Evolutionary conservation across 1,140 invertebrate genomes (phyloP), one percentile per base, ranked within the genome.

Genomic region (Calephelis nemesis): DNA sequence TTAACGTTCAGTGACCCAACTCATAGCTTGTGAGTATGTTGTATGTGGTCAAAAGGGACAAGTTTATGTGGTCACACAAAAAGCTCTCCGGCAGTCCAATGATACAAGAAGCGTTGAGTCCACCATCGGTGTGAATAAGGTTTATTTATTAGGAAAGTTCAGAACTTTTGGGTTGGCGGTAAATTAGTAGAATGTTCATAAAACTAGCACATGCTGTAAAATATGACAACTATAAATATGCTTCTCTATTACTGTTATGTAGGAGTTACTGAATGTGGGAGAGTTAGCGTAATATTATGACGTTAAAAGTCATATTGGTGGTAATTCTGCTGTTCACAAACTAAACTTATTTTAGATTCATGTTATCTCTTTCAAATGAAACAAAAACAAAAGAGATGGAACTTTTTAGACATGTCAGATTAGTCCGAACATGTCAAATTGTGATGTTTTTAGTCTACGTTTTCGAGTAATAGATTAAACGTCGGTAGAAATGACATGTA

Each of bases 111-210:
- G 74, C 77, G 76, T 77, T 70, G 78, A 85, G 79, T 85, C 81
- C 81, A 82, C 82, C 84, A 69, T 78, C 76, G 75, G 78, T 75
- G 74, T 73, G 78, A 82, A 82, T 85, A 84, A 76, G 78, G 81
- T 82, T 84, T 83, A 85, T 85, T 85, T 85, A 85, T 85, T 85
- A 82, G 78, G 48, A 84, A 85, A 85, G 82, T 85, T 85, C 75
- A 71, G 73, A 80, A 79, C 78, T 77, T 73, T 52, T 65, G 72
- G 73, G 70, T 30, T 76, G 71, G 77, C 81, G 77, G 73, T 84
- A 84, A 83, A 81, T 83, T 82, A 84, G 74, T 75, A 78, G 78
- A 74, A 77, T 83, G 75, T 75, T 76, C 74, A 77, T 68, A 75
- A 76, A 83, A 79, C 77, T 74, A 79, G 74, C 50, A 52, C 50